phyloP scores from a whole-genome alignment of 2,797 vertebrate genomes.

The Phaenicophaeus curvirostris region DNA sequence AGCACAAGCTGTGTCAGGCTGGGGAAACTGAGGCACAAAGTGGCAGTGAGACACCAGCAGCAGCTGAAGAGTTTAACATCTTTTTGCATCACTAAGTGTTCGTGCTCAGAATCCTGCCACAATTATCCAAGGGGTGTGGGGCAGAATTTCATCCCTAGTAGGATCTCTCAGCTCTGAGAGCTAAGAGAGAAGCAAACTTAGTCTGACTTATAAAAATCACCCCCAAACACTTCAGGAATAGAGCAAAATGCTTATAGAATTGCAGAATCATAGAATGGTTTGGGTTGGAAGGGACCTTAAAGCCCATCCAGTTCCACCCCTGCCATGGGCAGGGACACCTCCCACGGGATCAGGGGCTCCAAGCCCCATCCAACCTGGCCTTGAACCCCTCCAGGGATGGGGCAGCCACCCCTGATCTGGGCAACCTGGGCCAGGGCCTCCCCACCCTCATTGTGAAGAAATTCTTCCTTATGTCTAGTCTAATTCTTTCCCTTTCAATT shows the following conservation, averaged over 20 bases:
- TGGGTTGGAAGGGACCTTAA: too few relatives aligned
- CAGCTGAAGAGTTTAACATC: neutral
- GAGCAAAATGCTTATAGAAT: rapidly evolving
- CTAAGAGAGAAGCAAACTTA: neutral
- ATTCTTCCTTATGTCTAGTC: too few relatives aligned
- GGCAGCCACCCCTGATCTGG: too few relatives aligned
- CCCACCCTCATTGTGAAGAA: too few relatives aligned
- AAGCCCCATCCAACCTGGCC: too few relatives aligned
- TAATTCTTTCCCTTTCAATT: too few relatives aligned
- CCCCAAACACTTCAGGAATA: neutral
- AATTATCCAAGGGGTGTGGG: rapidly evolving
- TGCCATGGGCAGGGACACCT: too few relatives aligned
- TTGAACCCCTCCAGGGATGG: too few relatives aligned
- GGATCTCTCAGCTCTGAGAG: neutral
- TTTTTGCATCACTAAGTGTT: neutral
- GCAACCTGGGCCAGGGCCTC: too few relatives aligned
- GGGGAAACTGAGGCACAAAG: neutral
- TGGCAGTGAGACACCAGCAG: neutral
- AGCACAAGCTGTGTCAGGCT: neutral
- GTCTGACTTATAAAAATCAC: neutral
- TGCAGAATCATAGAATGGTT: too few relatives aligned
- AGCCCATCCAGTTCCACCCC: too few relatives aligned
- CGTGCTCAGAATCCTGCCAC: neutral
- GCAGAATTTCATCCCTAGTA: neutral
- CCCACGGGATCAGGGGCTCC: too few relatives aligned